These are phyloP conservation scores for Ailuropoda melanoleuca DNA, from an alignment of 2,113 vertebrate species.

Conservation along the genomic window DNA sequence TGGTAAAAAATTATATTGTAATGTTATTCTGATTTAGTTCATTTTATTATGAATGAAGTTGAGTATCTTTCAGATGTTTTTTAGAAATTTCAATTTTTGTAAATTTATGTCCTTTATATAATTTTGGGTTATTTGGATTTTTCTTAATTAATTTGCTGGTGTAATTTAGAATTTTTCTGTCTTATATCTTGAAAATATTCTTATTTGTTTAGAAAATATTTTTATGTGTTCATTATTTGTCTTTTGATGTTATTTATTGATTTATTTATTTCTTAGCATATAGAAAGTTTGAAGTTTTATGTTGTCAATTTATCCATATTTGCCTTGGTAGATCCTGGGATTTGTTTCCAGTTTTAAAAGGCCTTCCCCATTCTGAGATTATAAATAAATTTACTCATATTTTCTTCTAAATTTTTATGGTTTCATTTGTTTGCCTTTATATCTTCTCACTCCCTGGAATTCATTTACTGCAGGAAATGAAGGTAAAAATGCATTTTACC, in stretches of 20 bases:
- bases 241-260: constrained; percentile 33
- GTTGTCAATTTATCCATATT: neutral
- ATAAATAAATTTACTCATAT: constrained; percentile 65
- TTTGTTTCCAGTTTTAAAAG: constrained; percentile 43
- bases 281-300: constrained; percentile 27
- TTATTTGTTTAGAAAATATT: neutral
- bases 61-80: neutral
- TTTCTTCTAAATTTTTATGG: constrained; percentile 52
- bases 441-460: neutral
- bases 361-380: constrained; percentile 5
- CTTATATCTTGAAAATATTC: constrained; percentile 7
- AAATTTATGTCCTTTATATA: constrained; percentile 12
- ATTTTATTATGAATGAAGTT: neutral
- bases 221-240: constrained; percentile 4
- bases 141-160: neutral
- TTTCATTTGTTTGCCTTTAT: neutral
- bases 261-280: constrained; percentile 33
- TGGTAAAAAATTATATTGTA: neutral
- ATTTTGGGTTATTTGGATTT: neutral
- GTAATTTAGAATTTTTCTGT: neutral
- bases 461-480: neutral
- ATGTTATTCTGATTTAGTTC: neutral
- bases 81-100: constrained; percentile 12
- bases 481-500: neutral
- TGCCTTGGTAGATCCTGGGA: neutral